A percentile compares a stretch with the other conserved stretches of the same genome.
phyloP scores from a whole-genome alignment of 2,888 invertebrate genomes.

The Leptopilina syphax region DNA sequence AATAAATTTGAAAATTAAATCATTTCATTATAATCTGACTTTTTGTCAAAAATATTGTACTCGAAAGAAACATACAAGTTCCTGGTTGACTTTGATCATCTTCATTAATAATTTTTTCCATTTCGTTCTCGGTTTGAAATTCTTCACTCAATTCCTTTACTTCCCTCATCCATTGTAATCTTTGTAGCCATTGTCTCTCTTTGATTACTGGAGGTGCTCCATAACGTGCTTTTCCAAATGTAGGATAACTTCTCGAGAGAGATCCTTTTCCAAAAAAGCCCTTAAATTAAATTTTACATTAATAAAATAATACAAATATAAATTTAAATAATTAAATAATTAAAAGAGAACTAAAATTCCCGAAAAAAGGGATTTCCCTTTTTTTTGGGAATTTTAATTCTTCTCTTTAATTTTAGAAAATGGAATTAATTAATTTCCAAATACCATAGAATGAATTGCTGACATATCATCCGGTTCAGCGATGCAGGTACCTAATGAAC shows the following conservation, averaged over 20 bases:
- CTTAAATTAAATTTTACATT: constrained; percentile 58
- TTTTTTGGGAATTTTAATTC: too few species aligned
- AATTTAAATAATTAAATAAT: too few species aligned
- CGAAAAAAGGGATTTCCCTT: too few species aligned
- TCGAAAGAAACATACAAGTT: constrained; percentile 2
- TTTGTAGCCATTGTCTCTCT: constrained; percentile 80
- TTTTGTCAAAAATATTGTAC: not conserved
- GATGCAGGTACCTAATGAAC: constrained; percentile 84
- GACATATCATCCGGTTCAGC: constrained; percentile 80
- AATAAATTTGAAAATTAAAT: too few species aligned
- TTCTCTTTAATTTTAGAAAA: too few species aligned
- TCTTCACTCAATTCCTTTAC: constrained; percentile 64
- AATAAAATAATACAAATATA: not conserved
- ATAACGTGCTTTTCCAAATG: constrained; percentile 74
- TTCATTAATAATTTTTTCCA: constrained; percentile 41
- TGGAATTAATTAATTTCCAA: constrained; percentile 33
- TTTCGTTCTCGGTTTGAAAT: constrained; percentile 53
- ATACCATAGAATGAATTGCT: constrained; percentile 81
- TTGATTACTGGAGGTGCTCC: constrained; percentile 78
- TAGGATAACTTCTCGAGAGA: constrained; percentile 80
- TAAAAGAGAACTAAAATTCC: too few species aligned
- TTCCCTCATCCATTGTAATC: constrained; percentile 79
- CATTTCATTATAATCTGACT: too few species aligned
- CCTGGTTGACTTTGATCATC: constrained; percentile 38
- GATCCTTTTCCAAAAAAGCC: constrained; percentile 89